A percentile compares a stretch with the other conserved stretches of the same genome.
Conservation (phyloP, 1,140 invertebrate species). For the Pristionchus pacificus region DNA sequence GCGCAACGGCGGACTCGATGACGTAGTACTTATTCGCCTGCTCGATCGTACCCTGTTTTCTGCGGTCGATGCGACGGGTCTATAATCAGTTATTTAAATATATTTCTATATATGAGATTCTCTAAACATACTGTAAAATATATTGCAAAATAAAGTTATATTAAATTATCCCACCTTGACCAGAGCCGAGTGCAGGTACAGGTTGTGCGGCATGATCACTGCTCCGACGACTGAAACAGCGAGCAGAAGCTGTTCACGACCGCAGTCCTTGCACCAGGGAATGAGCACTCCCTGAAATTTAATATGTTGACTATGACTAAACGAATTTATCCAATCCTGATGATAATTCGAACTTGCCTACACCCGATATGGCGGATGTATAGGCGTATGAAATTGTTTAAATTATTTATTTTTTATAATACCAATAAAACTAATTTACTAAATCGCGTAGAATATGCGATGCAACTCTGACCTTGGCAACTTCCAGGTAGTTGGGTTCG, state of each 20-base stretch:
- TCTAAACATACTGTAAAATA: too few relatives aligned
- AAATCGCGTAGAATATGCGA: too few relatives aligned
- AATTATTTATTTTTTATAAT: too few relatives aligned
- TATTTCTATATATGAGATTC: too few relatives aligned
- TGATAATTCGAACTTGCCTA: too few relatives aligned
- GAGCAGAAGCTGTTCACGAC: slow-evolving; percentile 69
- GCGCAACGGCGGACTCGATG: slow-evolving; percentile 75
- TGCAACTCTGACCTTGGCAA: not conserved
- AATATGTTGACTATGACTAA: slow-evolving; percentile 65
- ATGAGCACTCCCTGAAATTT: slow-evolving; percentile 70
- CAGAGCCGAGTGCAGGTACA: slow-evolving; percentile 86
- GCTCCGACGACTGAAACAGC: slow-evolving; percentile 85
- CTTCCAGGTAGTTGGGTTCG: not conserved
- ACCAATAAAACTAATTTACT: too few relatives aligned
- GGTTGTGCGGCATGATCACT: slow-evolving; percentile 89
- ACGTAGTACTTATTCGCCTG: slow-evolving; percentile 87
- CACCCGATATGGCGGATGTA: too few relatives aligned
- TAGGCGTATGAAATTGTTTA: too few relatives aligned
- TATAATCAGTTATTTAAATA: slow-evolving; percentile 59
- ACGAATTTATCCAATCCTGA: too few relatives aligned
- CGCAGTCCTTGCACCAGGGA: slow-evolving; percentile 74
- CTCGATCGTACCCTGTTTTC: slow-evolving; percentile 68
- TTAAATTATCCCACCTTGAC: too few relatives aligned
- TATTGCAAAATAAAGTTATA: too few relatives aligned
- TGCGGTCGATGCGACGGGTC: slow-evolving; percentile 77